Evolutionary conservation across 2,888 invertebrate species (phyloP), one percentile per base, ranked within the genome.

Genomic region (Phoronis australis): DNA sequence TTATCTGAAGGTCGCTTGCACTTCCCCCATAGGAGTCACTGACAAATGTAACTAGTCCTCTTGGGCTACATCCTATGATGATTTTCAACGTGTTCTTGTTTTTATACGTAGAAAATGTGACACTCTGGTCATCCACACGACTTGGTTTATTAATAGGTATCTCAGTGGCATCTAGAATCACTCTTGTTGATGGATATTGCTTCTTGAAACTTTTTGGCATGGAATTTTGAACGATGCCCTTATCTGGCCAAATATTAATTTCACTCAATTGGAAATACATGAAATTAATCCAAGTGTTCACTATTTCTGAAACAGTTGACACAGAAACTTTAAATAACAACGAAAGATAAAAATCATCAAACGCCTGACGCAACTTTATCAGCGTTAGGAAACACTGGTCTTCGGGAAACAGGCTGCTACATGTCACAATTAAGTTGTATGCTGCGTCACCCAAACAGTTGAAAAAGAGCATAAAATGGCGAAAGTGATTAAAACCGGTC

Each of bases 141-240:
- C 45, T 37, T 23, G 58, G 59, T 37, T 60, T 62, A 22, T 51
- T 37, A 27, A 60, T 53, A n/a, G 56, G 51, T n/a, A 43, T 42
- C 42, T 60, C 59, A 15, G 62, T 62, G 2, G 56, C 59, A 54
- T 62, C 57, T 24, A 59, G 26, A 42, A 62, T 52, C 1, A 56
- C 54, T 2, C 62, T 18, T 3, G 60, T 62, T 22, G 22, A 41
- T 4, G 58, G 50, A 48, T 56, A 61, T 41, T 50, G 50, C 20
- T 22, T 20, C 25, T 47, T 47, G 42, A 59, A 62, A 37, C 51
- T 52, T 37, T 24, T 31, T 18, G 57, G 60, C 51, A 55, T 55
- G 35, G 50, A 48, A 18, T 45, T 37, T 20, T 45, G 9, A 4
- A 56, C 39, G n/a, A 46, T 26, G 23, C 48, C 48, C 25, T 47